Percentiles rank a stretch among this genome's conserved stretches.
Conservation (phyloP, 2,113 vertebrate species). For the Larimichthys polyactis region DNA sequence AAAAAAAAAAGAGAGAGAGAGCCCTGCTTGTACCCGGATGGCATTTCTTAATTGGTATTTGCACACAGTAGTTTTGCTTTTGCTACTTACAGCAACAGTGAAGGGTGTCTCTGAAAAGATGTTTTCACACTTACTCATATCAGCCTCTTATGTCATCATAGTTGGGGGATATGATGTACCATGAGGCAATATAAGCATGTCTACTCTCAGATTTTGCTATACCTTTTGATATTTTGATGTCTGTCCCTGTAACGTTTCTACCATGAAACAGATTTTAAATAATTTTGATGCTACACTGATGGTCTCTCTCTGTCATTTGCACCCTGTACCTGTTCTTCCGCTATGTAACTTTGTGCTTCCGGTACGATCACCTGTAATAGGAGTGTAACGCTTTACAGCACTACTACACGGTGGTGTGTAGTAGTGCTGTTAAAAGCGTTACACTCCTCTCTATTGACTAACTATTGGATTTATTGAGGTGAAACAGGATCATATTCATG, state of each 20-base stretch:
- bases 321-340: no score
- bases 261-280: no score
- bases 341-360: no score
- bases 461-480: no score
- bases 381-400: no score
- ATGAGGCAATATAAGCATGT: not conserved
- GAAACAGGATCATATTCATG: no score
- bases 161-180: not conserved
- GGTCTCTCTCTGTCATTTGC: no score
- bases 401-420: no score
- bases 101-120: not conserved
- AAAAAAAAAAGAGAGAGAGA: not conserved
- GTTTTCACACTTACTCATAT: not conserved
- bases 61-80: conserved; percentile 2
- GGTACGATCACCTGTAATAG: no score
- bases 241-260: not conserved
- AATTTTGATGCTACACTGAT: no score
- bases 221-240: not conserved
- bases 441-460: no score
- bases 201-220: not conserved
- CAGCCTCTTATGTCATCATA: not conserved
- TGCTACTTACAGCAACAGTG: not conserved
- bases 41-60: not conserved
- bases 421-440: no score
- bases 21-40: conserved; percentile 23